Conservation (phyloP, 1,140 invertebrate species). For the Aphis gossypii region DNA sequence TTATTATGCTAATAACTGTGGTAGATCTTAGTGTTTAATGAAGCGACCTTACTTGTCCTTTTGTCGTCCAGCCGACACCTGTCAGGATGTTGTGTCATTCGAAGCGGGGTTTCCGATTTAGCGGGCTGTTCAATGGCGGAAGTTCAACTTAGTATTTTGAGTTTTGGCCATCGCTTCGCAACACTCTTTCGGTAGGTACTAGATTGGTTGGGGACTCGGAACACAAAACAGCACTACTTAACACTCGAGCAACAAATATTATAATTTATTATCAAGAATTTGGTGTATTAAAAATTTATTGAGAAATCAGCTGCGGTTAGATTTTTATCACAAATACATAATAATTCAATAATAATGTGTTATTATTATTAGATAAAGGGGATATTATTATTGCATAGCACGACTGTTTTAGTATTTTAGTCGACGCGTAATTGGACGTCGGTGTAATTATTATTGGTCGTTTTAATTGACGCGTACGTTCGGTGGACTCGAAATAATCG, state of each 20-base stretch:
- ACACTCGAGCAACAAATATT: neutral
- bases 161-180: neutral
- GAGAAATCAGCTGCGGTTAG: constrained; percentile 23
- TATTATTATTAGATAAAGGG: neutral
- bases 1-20: neutral
- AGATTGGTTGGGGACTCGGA: neutral
- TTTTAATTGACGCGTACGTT: constrained; percentile 23
- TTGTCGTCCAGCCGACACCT: neutral
- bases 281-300: neutral
- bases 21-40: neutral
- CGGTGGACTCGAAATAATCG: neutral
- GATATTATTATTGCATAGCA: neutral
- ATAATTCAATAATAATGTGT: neutral
- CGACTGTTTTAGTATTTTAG: neutral
- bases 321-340: constrained; percentile 1
- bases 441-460: neutral
- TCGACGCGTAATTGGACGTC: neutral
- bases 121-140: neutral
- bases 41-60: neutral
- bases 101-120: neutral
- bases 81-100: neutral
- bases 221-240: neutral
- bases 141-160: neutral
- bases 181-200: too few species aligned
- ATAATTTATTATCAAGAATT: neutral